Evolutionary conservation across 2,113 vertebrate species (phyloP).

Genomic region (human): GRCh38 chr1:218857501-218858000

Average conservation of each 20-base stretch:
- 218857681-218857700: background rate
- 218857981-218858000: too few relatives aligned
- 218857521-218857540: background rate
- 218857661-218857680: background rate
- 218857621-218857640: background rate
- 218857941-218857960: too few relatives aligned
- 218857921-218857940: too few relatives aligned
- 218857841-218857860: background rate
- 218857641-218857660: background rate
- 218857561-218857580: background rate
- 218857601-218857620: background rate
- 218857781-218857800: background rate
- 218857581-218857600: conserved; percentile 37
- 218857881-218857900: too few relatives aligned
- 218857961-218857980: too few relatives aligned
- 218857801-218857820: background rate
- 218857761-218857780: background rate
- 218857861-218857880: background rate
- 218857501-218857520: background rate
- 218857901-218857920: too few relatives aligned
- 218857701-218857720: background rate
- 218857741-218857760: background rate
- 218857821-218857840: background rate
- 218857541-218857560: background rate
- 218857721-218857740: background rate